A percentile compares a stretch with the other conserved stretches of the same genome.
phyloP scores from a whole-genome alignment of 2,113 vertebrate genomes.

The Canis aureus region DNA sequence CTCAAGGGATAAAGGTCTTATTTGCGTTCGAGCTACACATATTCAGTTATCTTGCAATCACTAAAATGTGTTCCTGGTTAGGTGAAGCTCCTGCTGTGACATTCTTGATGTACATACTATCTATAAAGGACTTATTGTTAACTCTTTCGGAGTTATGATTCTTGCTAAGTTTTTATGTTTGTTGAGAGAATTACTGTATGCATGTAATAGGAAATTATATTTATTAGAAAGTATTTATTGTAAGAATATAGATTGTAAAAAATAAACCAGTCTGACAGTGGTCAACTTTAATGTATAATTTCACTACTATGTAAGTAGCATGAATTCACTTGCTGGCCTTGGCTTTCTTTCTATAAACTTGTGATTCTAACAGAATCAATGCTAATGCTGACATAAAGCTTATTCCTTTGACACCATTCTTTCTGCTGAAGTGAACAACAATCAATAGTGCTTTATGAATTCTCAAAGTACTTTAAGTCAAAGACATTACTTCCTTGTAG shows the following conservation, averaged over 20 bases:
- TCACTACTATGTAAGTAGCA: neutral
- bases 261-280: neutral
- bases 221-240: neutral
- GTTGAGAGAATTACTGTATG: neutral
- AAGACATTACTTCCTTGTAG: slow-evolving; percentile 20
- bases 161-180: neutral
- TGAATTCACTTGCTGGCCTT: slow-evolving; percentile 22
- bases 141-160: neutral
- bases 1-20: neutral
- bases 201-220: slow-evolving; percentile 22
- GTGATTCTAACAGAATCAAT: neutral
- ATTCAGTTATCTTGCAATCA: neutral
- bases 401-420: neutral
- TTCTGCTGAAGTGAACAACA: slow-evolving; percentile 23
- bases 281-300: slow-evolving; percentile 16
- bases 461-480: slow-evolving; percentile 8
- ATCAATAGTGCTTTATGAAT: slow-evolving; percentile 1
- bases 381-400: neutral
- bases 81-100: neutral
- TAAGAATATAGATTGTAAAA: slow-evolving; percentile 6
- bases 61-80: neutral
- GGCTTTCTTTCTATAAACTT: neutral
- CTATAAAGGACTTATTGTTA: slow-evolving; percentile 1
- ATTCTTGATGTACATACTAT: slow-evolving; percentile 16
- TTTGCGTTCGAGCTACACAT: neutral